Percentiles rank a stretch among this genome's conserved stretches.
Evolutionary conservation across 2,797 vertebrate genomes (phyloP).

Genomic region (Thalassophryne amazonica): DNA sequence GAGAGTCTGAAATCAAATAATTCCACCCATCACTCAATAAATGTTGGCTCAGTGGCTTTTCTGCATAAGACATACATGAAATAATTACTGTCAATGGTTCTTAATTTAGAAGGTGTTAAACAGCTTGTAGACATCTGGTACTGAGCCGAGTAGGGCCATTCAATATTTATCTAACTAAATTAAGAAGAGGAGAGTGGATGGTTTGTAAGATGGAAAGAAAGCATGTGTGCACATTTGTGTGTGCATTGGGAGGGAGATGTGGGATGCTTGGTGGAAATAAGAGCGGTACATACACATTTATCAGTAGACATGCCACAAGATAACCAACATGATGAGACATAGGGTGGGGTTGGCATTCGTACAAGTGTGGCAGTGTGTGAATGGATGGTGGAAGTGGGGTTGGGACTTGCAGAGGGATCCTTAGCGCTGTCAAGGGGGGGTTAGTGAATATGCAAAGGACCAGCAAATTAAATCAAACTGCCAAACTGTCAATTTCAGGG

Average conservation of each 20-base stretch:
- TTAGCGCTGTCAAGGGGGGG: slow-evolving; percentile 85
- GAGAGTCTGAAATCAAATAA: slow-evolving; percentile 73
- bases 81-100: slow-evolving; percentile 96
- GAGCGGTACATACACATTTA: slow-evolving; percentile 81
- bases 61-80: slow-evolving; percentile 95
- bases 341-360: slow-evolving; percentile 60
- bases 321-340: slow-evolving; percentile 87
- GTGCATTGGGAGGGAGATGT: slow-evolving; percentile 18
- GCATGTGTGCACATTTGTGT: slow-evolving; percentile 1
- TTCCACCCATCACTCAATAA: slow-evolving; percentile 87
- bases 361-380: slow-evolving; percentile 65
- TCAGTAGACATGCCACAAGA: slow-evolving; percentile 89
- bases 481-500: slow-evolving; percentile 99
- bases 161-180: slow-evolving; percentile 98
- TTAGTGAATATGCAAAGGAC: slow-evolving; percentile 97
- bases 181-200: slow-evolving; percentile 69
- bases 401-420: slow-evolving; percentile 87
- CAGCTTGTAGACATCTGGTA: slow-evolving; percentile 99
- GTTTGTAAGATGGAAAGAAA: slow-evolving; percentile 29
- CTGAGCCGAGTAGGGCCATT: slow-evolving; percentile 95
- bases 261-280: slow-evolving; percentile 50
- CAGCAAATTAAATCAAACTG: slow-evolving; percentile 99
- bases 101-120: slow-evolving; percentile 98
- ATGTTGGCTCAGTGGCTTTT: slow-evolving; percentile 87
- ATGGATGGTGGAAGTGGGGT: slow-evolving; percentile 44